Conservation (phyloP, 2,797 vertebrate species). For the Nannoperca australis region DNA sequence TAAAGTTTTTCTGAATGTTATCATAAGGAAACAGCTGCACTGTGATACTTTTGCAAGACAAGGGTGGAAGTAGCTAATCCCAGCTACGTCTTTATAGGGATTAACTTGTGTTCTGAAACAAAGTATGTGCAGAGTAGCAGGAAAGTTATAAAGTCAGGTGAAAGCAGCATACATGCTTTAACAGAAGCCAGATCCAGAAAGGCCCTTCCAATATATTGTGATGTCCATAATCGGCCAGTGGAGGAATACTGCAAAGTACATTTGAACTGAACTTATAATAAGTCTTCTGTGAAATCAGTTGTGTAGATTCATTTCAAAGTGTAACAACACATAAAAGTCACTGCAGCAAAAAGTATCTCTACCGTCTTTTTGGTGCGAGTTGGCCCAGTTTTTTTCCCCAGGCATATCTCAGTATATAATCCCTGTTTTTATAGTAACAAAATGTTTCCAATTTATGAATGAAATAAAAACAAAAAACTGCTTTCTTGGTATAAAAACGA, state of each 20-base stretch:
- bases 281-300: conserved; percentile 18
- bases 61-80: conserved; percentile 9
- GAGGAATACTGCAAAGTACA: conserved; percentile 8
- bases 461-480: neutral
- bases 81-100: conserved; percentile 25
- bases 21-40: neutral
- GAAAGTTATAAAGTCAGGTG: neutral
- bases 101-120: neutral
- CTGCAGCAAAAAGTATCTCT: neutral
- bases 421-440: neutral
- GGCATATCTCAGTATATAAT: neutral
- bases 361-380: neutral
- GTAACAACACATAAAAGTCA: conserved; percentile 9
- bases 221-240: conserved; percentile 21
- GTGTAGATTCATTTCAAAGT: conserved; percentile 10
- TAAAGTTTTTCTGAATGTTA: conserved; percentile 10
- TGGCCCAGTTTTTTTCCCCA: neutral
- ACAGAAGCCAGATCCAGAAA: conserved; percentile 5
- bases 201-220: neutral
- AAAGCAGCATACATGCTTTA: conserved; percentile 4
- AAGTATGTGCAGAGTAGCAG: conserved; percentile 4
- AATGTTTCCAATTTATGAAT: neutral
- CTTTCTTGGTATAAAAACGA: neutral
- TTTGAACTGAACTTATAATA: conserved; percentile 7
- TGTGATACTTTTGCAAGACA: neutral